Base-by-base conservation (phyloP, 2,888 invertebrate genomes). In the Ochlodes sylvanus region DNA sequence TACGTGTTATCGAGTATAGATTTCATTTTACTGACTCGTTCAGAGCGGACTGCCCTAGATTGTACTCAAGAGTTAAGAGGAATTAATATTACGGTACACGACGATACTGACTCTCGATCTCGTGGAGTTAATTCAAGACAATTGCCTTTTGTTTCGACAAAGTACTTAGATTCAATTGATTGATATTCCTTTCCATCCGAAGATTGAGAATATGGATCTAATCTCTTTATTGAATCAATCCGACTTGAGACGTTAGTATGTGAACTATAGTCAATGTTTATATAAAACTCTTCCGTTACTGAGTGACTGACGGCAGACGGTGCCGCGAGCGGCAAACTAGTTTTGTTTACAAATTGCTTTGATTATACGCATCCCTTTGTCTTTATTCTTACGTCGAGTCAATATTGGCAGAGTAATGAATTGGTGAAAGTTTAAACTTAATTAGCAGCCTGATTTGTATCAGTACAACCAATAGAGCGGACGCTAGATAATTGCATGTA, bases 401-500 rank as follows among this genome's bases (percentile, higher is more conserved):
- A 7, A 54, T 32, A 55, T 32, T 12, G 9, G n/a, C 2, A 55
- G 7, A 3, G 50, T 38, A n/a, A 44, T 52, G 19, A 61, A 60
- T 67, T 54, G 21, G 67, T 47, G 67, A 67, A 62, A 67, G 67
- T 62, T 9, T 63, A 15, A 61, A 47, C 19, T 47, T 67, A 67
- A 67, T 67, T 67, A 61, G 34, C 60, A 12, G 17, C 10, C n/a
- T 44, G 67, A 67, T 67, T 21, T 15, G 68, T 76, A 77, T 79
- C 76, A 77, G 61, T 58, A 62, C 27, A n/a, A 19, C 54, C 67
- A 63, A 70, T 57, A 70, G 72, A 76, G 75, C 74, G 75, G 74
- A 71, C 69, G 75, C 69, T 71, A 73, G 73, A 69, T 76, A 79
- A 80, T 80, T 75, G 78, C 79, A 81, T 75, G 77, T 75, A 70